Evolutionary conservation across 1,140 invertebrate genomes (phyloP).

Genomic region (Pectinophora gossypiella): DNA sequence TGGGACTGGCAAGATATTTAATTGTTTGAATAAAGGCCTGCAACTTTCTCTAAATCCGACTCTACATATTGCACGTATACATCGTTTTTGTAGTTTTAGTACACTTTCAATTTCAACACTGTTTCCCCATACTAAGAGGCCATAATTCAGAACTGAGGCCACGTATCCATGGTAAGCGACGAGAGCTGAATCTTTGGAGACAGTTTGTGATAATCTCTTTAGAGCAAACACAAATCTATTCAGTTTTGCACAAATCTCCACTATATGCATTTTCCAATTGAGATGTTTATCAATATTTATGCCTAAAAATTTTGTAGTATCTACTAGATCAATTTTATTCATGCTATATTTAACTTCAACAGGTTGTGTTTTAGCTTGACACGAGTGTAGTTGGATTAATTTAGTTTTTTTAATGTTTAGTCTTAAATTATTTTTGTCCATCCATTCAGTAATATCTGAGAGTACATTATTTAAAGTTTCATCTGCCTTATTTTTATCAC

Average conservation of each 20-base stretch:
- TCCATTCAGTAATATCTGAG: too few species aligned
- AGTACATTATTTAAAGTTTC: too few species aligned
- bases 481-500: too few species aligned
- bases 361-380: too few species aligned
- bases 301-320: neutral
- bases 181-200: neutral
- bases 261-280: conserved; percentile 1
- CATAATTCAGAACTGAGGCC: neutral
- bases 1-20: too few species aligned
- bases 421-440: too few species aligned
- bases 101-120: neutral
- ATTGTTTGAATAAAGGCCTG: neutral
- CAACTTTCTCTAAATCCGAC: neutral
- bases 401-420: too few species aligned
- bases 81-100: neutral
- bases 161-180: conserved; percentile 2
- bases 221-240: conserved; percentile 3
- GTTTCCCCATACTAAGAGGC: conserved; percentile 1
- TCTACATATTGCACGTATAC: neutral
- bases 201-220: neutral
- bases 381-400: too few species aligned
- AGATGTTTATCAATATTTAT: neutral
- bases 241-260: neutral
- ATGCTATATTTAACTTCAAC: too few species aligned
- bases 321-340: too few species aligned